Evolutionary conservation across 92 coral and sea anemone species (phyloP), one percentile per base, ranked within the genome.

Genomic region (Umimayanthus chanpuru): DNA sequence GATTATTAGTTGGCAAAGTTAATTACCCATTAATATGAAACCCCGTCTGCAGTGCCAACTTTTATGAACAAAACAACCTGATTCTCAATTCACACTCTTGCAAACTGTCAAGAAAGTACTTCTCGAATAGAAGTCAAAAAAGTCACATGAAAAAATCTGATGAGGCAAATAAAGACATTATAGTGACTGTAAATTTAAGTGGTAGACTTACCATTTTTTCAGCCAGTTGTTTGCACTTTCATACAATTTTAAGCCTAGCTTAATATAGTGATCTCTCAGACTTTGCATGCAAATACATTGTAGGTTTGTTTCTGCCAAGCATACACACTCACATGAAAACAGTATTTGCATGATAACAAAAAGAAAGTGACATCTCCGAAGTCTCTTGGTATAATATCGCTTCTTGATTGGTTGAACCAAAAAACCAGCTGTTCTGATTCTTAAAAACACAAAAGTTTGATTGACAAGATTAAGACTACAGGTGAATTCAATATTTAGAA

Each of bases 311-410:
- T 70, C 47, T 83, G 47, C 44, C 65, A 41, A 65, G 67, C 61
- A 68, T 55, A n/a, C 65, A 70, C 58, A 44, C 79, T 83, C 65
- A 43, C 87, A 83, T 25, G 38, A 70, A 83, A 44, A 81, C 75
- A 65, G 61, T 70, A 83, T 83, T 83, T 83, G 87, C 87, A 83
- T 83, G 65, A 83, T 44, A 83, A 83, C 85, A 83, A 82, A 61
- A 83, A 50, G 77, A 83, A 83, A 83, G 44, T 83, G 87, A 50
- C 87, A 83, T 67, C n/a, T 83, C 6, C 67, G 30, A 32, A 56
- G 67, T 44, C 65, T 83, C 74, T 50, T n/a, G 66, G 14, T 47
- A 5, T 2, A 26, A 83, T 71, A 26, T 29, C 32, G 9, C 58
- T 65, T 5, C 39, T 68, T 83, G 78, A 83, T 83, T 83, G 87